Conservation (phyloP, 2,797 vertebrate genomes). For the Dermochelys coriacea region DNA sequence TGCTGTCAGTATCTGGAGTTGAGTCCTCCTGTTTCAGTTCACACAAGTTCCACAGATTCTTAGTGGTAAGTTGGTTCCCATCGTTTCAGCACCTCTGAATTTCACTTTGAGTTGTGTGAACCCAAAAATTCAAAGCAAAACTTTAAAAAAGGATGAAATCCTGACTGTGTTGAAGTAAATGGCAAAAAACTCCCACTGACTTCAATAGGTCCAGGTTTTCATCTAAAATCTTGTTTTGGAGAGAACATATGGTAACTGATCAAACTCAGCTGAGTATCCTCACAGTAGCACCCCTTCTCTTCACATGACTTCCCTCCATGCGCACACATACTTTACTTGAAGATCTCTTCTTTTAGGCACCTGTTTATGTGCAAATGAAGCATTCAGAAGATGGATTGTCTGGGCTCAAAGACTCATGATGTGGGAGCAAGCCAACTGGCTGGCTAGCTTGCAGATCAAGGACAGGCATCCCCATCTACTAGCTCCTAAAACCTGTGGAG, state of each 20-base stretch:
- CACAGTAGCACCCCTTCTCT: background rate
- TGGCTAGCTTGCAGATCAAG: background rate
- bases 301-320: background rate
- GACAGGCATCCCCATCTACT: background rate
- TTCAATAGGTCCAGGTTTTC: background rate
- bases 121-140: background rate
- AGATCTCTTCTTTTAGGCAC: background rate
- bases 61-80: background rate
- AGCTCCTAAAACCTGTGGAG: background rate
- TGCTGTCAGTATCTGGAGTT: background rate
- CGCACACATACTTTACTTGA: background rate
- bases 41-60: background rate
- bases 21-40: slow-evolving; percentile 1
- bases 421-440: fast-evolving
- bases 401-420: background rate
- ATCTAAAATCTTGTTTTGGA: background rate
- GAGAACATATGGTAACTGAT: background rate
- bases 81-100: background rate
- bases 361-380: background rate
- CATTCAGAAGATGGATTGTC: fast-evolving
- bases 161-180: background rate
- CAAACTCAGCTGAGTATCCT: background rate
- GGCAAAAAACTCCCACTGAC: background rate
- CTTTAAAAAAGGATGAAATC: background rate
- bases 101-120: slow-evolving; percentile 12